phyloP scores from a whole-genome alignment of 1,140 invertebrate species.

The Mamestra configurata region DNA sequence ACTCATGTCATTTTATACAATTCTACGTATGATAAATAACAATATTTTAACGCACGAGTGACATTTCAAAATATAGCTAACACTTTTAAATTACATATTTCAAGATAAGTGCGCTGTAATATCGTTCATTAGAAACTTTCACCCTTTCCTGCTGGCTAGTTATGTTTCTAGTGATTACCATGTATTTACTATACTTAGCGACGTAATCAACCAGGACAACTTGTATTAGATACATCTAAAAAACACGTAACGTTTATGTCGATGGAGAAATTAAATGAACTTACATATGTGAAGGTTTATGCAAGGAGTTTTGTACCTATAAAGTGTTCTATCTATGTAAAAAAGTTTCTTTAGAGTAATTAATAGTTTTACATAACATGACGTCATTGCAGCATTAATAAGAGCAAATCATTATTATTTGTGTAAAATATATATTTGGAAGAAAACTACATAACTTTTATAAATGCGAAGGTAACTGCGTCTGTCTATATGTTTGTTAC shows the following conservation, averaged over 20 bases:
- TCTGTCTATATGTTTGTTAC: too few relatives aligned
- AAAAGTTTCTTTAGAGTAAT: too few relatives aligned
- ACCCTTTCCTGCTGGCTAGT: background rate
- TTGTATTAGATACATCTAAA: background rate
- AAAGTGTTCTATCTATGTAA: too few relatives aligned
- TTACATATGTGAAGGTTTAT: background rate
- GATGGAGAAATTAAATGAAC: background rate
- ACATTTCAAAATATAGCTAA: background rate
- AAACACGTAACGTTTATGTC: background rate
- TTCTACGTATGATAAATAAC: background rate
- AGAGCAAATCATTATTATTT: too few relatives aligned
- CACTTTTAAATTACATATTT: background rate
- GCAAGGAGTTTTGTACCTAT: too few relatives aligned
- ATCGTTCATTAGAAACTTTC: background rate
- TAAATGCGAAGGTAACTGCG: too few relatives aligned
- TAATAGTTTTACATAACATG: too few relatives aligned
- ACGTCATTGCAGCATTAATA: too few relatives aligned
- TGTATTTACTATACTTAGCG: background rate
- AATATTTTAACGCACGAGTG: background rate
- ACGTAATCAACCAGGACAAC: background rate
- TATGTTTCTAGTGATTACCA: background rate
- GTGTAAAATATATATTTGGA: too few relatives aligned
- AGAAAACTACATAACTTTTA: too few relatives aligned
- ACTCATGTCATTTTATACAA: too few relatives aligned
- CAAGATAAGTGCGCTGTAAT: background rate